Conservation (phyloP, 1,140 invertebrate species). For the Drosophila lacteicornis region DNA sequence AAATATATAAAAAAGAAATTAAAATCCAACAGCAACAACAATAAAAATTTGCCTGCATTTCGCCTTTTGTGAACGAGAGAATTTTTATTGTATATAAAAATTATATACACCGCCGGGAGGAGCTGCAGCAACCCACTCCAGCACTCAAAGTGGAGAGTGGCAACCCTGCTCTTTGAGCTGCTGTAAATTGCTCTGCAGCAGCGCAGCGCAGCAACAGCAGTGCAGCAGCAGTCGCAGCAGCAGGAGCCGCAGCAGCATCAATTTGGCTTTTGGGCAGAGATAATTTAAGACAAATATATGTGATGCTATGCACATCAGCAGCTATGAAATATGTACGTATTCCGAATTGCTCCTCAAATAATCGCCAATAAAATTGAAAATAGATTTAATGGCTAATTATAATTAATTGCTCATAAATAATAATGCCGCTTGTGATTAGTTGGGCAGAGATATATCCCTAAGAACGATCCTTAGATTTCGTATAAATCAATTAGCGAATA, state of each 20-base stretch:
- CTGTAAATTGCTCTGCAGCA: constrained; percentile 33
- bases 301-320: constrained; percentile 85
- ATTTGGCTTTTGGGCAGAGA: constrained; percentile 79
- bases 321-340: constrained; percentile 84
- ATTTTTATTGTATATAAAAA: constrained; percentile 74
- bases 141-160: constrained; percentile 25
- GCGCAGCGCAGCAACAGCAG: constrained; percentile 34
- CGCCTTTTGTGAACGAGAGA: constrained; percentile 74
- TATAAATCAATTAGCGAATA: constrained; percentile 20
- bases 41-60: constrained; percentile 73
- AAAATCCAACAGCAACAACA: constrained; percentile 53
- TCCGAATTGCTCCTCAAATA: constrained; percentile 23
- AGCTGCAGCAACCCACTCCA: constrained; percentile 45
- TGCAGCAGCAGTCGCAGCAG: constrained; percentile 14
- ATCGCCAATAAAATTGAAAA: constrained; percentile 29
- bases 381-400: constrained; percentile 26
- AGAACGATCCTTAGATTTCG: not conserved
- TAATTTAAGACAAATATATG: constrained; percentile 81
- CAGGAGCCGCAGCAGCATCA: constrained; percentile 46
- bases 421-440: constrained; percentile 3
- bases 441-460: not conserved
- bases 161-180: constrained; percentile 26
- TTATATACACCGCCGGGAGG: constrained; percentile 61
- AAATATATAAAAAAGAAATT: constrained; percentile 42
- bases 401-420: constrained; percentile 29